These are phyloP conservation scores for Aphyosemion australe DNA, from an alignment of 2,113 vertebrate species.

Conservation along the genomic window DNA sequence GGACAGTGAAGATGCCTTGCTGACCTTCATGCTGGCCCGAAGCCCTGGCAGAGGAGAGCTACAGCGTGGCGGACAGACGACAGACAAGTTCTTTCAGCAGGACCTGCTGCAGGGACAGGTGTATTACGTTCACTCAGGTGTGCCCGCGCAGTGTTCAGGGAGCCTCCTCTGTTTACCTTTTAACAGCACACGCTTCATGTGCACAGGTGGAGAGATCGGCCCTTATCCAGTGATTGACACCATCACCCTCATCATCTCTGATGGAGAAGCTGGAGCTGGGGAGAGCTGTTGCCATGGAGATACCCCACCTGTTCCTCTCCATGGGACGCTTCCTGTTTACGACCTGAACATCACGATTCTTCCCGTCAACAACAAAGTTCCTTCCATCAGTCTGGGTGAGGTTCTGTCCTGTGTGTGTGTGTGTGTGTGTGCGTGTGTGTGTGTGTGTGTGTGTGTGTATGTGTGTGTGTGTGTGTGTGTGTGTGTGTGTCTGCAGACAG, in stretches of 20 bases:
- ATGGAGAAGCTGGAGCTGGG: slow-evolving; percentile 59
- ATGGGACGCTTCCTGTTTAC: slow-evolving; percentile 75
- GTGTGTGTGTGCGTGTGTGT: slow-evolving; percentile 33
- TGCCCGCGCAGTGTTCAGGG: not conserved
- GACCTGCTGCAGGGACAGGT: slow-evolving; percentile 76
- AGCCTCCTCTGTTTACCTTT: too few species aligned
- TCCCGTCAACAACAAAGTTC: slow-evolving; percentile 75
- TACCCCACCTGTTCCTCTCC: slow-evolving; percentile 66
- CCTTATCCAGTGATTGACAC: slow-evolving; percentile 43
- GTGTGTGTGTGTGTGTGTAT: slow-evolving; percentile 2
- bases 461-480: not conserved
- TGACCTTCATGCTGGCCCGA: slow-evolving; percentile 70
- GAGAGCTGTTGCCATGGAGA: slow-evolving; percentile 72
- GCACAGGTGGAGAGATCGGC: slow-evolving; percentile 78
- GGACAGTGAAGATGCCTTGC: slow-evolving; percentile 70
- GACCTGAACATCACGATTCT: slow-evolving; percentile 78
- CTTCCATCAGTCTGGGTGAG: slow-evolving; percentile 55
- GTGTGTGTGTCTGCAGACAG: slow-evolving; percentile 44
- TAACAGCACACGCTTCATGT: not conserved
- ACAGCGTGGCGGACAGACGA: slow-evolving; percentile 54
- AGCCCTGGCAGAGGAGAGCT: slow-evolving; percentile 61
- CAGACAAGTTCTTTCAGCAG: slow-evolving; percentile 77
- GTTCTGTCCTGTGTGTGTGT: not conserved
- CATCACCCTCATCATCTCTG: slow-evolving; percentile 77
- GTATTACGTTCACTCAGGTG: slow-evolving; percentile 76